These are phyloP conservation scores for Podotricha telesiphe DNA, from an alignment of 2,888 invertebrate species.

Conservation along the genomic window DNA sequence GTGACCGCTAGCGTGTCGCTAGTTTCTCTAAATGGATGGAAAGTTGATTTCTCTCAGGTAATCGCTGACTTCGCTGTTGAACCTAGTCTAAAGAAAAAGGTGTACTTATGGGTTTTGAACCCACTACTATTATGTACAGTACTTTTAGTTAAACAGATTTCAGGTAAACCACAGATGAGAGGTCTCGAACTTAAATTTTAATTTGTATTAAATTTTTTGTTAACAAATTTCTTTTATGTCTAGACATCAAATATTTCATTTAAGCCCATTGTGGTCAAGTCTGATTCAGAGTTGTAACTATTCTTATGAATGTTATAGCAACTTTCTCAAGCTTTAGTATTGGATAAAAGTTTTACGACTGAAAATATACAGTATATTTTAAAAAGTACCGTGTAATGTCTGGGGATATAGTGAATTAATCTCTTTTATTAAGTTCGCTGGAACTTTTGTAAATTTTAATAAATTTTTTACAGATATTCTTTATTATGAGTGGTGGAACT, in stretches of 20 bases:
- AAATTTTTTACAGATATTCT: neutral
- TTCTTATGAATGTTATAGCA: slow-evolving; percentile 24
- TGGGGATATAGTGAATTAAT: slow-evolving; percentile 4
- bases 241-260: slow-evolving; percentile 26
- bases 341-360: slow-evolving; percentile 23
- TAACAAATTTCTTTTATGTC: slow-evolving; percentile 1
- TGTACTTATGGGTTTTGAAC: no score
- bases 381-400: neutral
- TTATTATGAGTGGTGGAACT: neutral
- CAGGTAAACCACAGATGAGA: no score
- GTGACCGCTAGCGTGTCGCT: no score
- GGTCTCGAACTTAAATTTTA: no score
- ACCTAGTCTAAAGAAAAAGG: no score
- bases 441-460: neutral
- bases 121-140: no score
- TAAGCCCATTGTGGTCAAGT: slow-evolving; percentile 33
- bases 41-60: no score
- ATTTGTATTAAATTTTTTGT: neutral
- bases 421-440: neutral
- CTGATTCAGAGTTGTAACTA: slow-evolving; percentile 23
- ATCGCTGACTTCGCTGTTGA: no score
- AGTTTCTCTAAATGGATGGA: no score
- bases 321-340: slow-evolving; percentile 29
- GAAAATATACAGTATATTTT: neutral
- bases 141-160: no score